Base-by-base conservation (phyloP, 2,113 vertebrate genomes). In the Dicerorhinus sumatrensis region DNA sequence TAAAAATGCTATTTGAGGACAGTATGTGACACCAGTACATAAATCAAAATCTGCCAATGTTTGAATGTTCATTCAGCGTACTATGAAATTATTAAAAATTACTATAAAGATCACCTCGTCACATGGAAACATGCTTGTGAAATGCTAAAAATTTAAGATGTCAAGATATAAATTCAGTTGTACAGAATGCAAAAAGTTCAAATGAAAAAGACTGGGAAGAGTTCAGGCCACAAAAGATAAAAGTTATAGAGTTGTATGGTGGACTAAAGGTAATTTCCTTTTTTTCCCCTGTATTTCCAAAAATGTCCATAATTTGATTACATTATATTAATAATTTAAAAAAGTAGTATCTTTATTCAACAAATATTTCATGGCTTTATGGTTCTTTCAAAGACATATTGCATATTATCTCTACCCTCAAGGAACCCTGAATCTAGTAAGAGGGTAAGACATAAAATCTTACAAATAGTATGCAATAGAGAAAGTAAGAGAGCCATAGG, bases 131-230 rank as follows among this genome's bases (percentile, higher is more conserved):
- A 70, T 87, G 31, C n/a, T 46, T 67, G 29, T 36, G 36, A 87
- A 96, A 88, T 92, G 31, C 42, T 89, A 89, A 75, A 73, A 36
- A 51, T 54, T 77, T 95, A 95, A 67, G 20, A 77, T 75, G 33
- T 51, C 11, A 75, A 69, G 81, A 36, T 69, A 46, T 42, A 60
- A 87, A 81, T 80, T 75, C 72, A 79, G 21, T 72, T 82, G 46
- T 54, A 80, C 20, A 82, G 62, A 77, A 89, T 79, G 9, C 9
- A 92, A 83, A 91, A 62, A 46, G 25, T 94, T 33, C 33, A 95
- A 95, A 67, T 67, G n/a, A 48, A 67, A 94, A 94, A 79, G 21
- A n/a, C 3, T 2, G 1, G 25, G 12, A 83, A 93, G 56, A 80
- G 33, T 17, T 82, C 56, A n/a, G 8, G 56, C 12, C 23, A 14